Evolutionary conservation across 2,888 invertebrate genomes (phyloP).

Genomic region (Apamea crenata): DNA sequence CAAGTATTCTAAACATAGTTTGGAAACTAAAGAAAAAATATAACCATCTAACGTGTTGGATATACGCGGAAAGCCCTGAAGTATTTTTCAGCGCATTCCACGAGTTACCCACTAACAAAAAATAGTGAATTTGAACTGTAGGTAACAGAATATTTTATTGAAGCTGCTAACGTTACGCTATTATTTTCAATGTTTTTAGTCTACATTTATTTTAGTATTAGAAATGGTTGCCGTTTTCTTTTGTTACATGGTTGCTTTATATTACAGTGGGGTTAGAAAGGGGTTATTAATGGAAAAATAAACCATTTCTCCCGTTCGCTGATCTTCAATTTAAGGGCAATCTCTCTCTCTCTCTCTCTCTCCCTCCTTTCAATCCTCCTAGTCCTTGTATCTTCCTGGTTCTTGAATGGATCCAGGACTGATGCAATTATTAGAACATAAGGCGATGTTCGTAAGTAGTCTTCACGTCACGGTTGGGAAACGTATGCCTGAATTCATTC

Average conservation of each 20-base stretch:
- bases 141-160: slow-evolving; percentile 5
- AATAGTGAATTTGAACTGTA: slow-evolving; percentile 10
- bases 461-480: background rate
- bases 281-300: no score
- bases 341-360: background rate
- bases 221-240: background rate
- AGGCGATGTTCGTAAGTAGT: background rate
- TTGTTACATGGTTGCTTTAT: background rate
- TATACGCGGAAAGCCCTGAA: background rate
- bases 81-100: slow-evolving; percentile 17
- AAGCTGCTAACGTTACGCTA: background rate
- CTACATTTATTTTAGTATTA: background rate
- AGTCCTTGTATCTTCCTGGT: no score
- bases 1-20: background rate
- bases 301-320: background rate
- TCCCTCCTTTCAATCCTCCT: no score
- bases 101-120: background rate
- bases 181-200: slow-evolving; percentile 13
- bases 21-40: background rate
- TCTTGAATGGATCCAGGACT: background rate
- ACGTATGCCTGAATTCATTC: background rate
- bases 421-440: background rate
- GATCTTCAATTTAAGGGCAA: background rate
- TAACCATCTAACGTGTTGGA: background rate
- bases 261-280: background rate